Evolutionary conservation across 92 coral and sea anemone species (phyloP), one percentile per base, ranked within the genome.

Genomic region (Parazoanthus atlanticus): DNA sequence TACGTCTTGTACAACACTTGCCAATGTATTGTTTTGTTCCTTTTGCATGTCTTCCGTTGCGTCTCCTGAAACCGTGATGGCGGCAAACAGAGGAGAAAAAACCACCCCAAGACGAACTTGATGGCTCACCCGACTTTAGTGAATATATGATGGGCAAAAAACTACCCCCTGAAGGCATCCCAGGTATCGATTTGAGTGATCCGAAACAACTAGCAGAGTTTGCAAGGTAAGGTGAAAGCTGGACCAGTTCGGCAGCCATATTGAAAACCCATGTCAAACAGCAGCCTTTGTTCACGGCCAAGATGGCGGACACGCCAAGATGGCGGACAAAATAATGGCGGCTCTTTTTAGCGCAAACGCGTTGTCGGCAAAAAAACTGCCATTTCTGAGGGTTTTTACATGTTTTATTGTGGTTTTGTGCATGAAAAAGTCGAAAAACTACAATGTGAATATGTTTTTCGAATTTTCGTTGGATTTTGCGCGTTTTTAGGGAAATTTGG

Each of bases 201-300:
- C 99, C 99, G 61, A 97, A 97, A 86, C 99, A 97, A 94, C 92
- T 97, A 93, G 99, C 99, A n/a, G 99, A 97, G 95, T 97, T 97
- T 95, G 99, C 99, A 77, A 95, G 99, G 99, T 97, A 94, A 91
- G 91, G 65, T 88, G 91, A 90, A 93, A 92, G 88, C 91, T 94
- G 92, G 92, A 83, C 92, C 92, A 88, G 92, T 94, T 94, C 92
- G 99, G 98, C 99, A 94, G 99, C 99, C 99, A 97, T 97, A 77
- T 97, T 97, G 98, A 92, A 93, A 95, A 88, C 95, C 97, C 95
- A 94, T 94, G 94, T 95, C 98, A 95, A 94, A 96, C 97, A 90
- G 92, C 96, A 93, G 94, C 94, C 93, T 93, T 93, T 94, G 97
- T 93, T 93, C 92, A 86, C 91, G 95, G 92, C 94, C 98, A 95